These are phyloP conservation scores for Brachionus koreanus DNA, from an alignment of 1,140 invertebrate genomes.

Conservation along the genomic window DNA sequence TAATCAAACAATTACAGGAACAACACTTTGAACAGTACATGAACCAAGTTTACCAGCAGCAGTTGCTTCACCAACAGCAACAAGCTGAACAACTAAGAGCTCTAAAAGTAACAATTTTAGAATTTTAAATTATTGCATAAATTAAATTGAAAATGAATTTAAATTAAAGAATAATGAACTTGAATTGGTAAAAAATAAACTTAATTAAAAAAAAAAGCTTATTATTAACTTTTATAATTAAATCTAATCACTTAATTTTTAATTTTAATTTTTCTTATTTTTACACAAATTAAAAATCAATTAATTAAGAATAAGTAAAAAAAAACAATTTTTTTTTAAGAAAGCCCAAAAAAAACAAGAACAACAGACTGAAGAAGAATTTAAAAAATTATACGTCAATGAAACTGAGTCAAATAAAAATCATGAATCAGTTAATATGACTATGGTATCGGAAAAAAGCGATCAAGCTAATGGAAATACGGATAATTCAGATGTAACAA, in stretches of 20 bases:
- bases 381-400: slow-evolving; percentile 13
- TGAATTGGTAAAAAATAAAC: not conserved
- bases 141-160: not conserved
- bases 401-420: not conserved
- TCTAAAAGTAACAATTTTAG: slow-evolving; percentile 17
- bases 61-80: slow-evolving; percentile 43
- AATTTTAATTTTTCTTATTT: not conserved
- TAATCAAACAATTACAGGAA: slow-evolving; percentile 87
- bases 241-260: not conserved
- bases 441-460: not conserved
- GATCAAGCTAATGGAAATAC: slow-evolving; percentile 45
- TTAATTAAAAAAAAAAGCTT: not conserved
- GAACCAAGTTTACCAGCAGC: slow-evolving; percentile 70
- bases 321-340: not conserved
- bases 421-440: slow-evolving; percentile 16
- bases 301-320: not conserved
- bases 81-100: slow-evolving; percentile 40
- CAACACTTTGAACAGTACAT: slow-evolving; percentile 98
- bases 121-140: not conserved
- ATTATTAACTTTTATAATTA: too few relatives aligned
- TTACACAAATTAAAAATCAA: not conserved
- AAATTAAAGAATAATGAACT: not conserved
- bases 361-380: slow-evolving; percentile 12
- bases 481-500: not conserved
- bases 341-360: slow-evolving; percentile 37